Base-by-base conservation (phyloP, 2,113 vertebrate species). In the Indicator indicator region DNA sequence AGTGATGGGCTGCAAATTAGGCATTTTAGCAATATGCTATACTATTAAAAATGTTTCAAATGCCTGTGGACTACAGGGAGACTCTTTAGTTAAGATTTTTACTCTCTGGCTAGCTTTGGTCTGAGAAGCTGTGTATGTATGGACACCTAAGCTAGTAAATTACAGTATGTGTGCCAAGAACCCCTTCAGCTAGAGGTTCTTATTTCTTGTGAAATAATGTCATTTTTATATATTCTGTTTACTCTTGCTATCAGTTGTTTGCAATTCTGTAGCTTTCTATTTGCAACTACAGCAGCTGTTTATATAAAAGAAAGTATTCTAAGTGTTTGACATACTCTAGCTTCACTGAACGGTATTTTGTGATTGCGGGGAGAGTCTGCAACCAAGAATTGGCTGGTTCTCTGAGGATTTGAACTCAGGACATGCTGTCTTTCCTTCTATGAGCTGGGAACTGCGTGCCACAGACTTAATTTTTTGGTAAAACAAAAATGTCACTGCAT, bases 281-380 rank as follows among this genome's bases (percentile, higher is more conserved):
- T 83, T 80, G 78, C 60, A 70, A 55, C 52, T 52, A 70, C 11
- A 32, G 60, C 75, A 81, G 38, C 88, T 95, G 91, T 94, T 95
- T 94, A 86, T 68, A 62, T 72, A 73, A 85, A 44, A 48, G 58
- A n/a, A 78, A 86, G 75, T 72, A 86, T 30, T 83, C 38, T 7
- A 80, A 94, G 78, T 81, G 54, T 86, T 95, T 88, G 89, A 72
- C 76, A 36, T 86, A 50, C 9, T 56, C 44, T 21, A 28, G 33
- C 65, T 80, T 94, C 30, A 17, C 44, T 88, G 78, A 68, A 42
- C 78, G 79, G 23, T 50, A 28, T 38, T 62, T 36, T 36, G 30
- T 62, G 69, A 74, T 64, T 71, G 79, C 79, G 89, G 56, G 21
- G 50, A 70, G 50, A 77, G 58, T 42, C 54, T 88, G 72, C 73